These are phyloP conservation scores for Ormia ochracea DNA, from an alignment of 2,888 invertebrate genomes.

Conservation along the genomic window DNA sequence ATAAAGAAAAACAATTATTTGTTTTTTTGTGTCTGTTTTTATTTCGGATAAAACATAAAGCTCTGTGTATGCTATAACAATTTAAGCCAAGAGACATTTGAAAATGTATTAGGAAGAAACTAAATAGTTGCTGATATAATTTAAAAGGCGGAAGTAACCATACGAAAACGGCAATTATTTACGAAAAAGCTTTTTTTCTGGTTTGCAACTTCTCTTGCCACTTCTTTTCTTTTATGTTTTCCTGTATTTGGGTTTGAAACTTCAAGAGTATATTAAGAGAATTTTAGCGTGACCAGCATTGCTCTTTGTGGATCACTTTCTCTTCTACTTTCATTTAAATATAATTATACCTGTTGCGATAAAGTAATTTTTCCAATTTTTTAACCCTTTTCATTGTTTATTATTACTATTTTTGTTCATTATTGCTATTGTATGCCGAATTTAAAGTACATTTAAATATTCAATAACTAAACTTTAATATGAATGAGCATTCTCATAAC, in stretches of 20 bases:
- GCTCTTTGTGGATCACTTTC: too few relatives aligned
- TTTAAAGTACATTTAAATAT: too few relatives aligned
- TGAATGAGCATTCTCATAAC: too few relatives aligned
- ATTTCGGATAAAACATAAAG: constrained; percentile 12
- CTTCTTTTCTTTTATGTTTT: neutral
- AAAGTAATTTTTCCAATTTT: neutral
- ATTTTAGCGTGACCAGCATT: neutral
- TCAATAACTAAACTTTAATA: too few relatives aligned
- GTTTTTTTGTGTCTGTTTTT: neutral
- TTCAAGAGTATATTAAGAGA: constrained; percentile 21
- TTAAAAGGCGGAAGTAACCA: constrained; percentile 40
- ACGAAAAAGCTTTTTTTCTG: constrained; percentile 26
- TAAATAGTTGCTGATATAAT: neutral
- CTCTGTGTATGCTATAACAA: neutral
- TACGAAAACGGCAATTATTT: constrained; percentile 5
- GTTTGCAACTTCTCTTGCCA: neutral
- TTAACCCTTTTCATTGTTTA: too few relatives aligned
- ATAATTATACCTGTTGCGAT: neutral
- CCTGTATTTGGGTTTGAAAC: neutral
- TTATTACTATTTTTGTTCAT: too few relatives aligned
- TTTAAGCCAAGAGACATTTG: neutral
- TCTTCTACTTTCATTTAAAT: neutral
- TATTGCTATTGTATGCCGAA: too few relatives aligned
- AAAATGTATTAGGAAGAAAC: neutral
- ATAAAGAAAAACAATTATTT: neutral